A percentile compares a stretch with the other conserved stretches of the same genome.
These are phyloP conservation scores for Cyprinodon variegatus DNA, from an alignment of 2,113 vertebrate species.

Conservation along the genomic window DNA sequence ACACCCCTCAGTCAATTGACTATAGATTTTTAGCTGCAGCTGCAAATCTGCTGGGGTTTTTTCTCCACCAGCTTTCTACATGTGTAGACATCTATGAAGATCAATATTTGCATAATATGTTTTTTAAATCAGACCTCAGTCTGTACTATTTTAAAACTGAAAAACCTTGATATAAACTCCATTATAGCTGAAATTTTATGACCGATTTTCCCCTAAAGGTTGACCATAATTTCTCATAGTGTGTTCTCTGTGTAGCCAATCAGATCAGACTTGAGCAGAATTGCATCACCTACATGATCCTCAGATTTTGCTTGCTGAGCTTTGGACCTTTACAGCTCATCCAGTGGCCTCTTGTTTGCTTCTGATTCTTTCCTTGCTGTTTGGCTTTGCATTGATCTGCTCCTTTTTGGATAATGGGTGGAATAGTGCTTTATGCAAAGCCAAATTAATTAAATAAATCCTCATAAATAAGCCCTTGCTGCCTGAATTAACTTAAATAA, in stretches of 20 bases:
- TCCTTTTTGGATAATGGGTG: too few relatives aligned
- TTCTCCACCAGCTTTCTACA: neutral
- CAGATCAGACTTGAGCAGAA: too few relatives aligned
- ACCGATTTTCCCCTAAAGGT: too few relatives aligned
- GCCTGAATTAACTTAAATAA: neutral
- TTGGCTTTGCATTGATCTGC: neutral
- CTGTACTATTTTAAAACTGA: neutral
- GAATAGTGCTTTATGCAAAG: neutral
- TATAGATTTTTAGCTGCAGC: neutral
- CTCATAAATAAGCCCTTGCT: neutral
- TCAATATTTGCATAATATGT: neutral
- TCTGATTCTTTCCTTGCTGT: neutral
- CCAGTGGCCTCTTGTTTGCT: too few relatives aligned
- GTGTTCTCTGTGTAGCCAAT: too few relatives aligned
- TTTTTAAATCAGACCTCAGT: neutral
- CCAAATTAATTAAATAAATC: neutral
- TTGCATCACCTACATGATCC: too few relatives aligned
- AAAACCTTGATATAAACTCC: neutral
- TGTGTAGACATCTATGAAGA: neutral
- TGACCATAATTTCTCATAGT: too few relatives aligned
- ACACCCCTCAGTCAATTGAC: too few relatives aligned
- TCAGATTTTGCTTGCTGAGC: too few relatives aligned
- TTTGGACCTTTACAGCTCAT: too few relatives aligned
- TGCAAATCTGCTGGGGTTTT: neutral
- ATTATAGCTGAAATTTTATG: too few relatives aligned